These are phyloP conservation scores for Ambastaia sidthimunki DNA, from an alignment of 2,797 vertebrate genomes.

Conservation along the genomic window DNA sequence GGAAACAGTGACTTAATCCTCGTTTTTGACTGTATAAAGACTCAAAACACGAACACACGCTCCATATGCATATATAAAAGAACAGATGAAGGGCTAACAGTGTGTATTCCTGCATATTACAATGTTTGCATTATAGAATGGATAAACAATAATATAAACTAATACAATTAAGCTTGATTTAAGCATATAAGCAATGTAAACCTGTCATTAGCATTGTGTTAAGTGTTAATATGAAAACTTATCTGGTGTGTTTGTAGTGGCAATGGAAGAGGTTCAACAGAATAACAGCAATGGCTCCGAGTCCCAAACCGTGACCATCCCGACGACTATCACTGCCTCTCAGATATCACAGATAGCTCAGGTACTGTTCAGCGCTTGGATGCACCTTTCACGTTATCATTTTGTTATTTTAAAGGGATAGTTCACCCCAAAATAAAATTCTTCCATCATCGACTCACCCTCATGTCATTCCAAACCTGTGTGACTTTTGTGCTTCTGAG, in stretches of 20 bases:
- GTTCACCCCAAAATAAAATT: too few relatives aligned
- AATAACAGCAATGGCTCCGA: slow-evolving; percentile 82
- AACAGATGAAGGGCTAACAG: neutral
- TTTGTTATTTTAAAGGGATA: too few relatives aligned
- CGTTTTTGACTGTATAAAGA: neutral
- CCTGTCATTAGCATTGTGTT: neutral
- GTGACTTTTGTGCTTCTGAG: too few relatives aligned
- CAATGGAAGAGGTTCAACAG: slow-evolving; percentile 91
- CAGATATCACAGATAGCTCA: slow-evolving; percentile 91
- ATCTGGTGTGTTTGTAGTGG: slow-evolving; percentile 72
- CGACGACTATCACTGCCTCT: slow-evolving; percentile 85
- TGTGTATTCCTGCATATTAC: too few relatives aligned
- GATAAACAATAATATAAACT: too few relatives aligned
- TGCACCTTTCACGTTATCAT: neutral
- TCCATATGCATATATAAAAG: neutral
- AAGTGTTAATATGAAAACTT: neutral
- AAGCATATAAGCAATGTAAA: neutral
- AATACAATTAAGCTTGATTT: neutral
- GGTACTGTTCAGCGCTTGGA: slow-evolving; percentile 73
- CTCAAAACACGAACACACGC: neutral
- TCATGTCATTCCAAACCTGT: too few relatives aligned
- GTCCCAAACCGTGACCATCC: slow-evolving; percentile 79
- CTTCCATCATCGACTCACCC: too few relatives aligned
- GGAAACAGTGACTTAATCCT: slow-evolving; percentile 32
- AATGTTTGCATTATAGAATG: too few relatives aligned